A percentile compares a stretch with the other conserved stretches of the same genome.
These are phyloP conservation scores for Sciurus vulgaris DNA, from an alignment of 2,797 vertebrate genomes.

Conservation along the genomic window DNA sequence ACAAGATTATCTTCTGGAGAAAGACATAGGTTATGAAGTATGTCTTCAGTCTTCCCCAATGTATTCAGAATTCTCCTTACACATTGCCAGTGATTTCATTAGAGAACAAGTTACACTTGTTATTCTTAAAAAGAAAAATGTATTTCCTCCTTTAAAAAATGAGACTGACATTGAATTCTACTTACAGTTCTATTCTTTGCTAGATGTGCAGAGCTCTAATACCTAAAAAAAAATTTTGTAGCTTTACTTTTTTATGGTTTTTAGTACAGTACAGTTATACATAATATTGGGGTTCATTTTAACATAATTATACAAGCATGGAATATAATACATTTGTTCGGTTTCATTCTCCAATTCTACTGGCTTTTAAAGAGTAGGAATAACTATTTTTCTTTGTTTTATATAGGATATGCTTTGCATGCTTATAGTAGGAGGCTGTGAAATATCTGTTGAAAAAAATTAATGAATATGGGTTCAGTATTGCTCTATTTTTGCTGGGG, in stretches of 20 bases:
- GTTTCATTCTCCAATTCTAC: not conserved
- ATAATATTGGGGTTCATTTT: too few species aligned
- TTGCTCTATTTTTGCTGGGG: slow-evolving; percentile 19
- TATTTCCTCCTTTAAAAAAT: not conserved
- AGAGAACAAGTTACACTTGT: not conserved
- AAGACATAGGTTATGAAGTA: not conserved
- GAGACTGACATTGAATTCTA: not conserved
- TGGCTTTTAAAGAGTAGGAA: not conserved
- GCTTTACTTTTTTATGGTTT: not conserved
- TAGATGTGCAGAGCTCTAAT: not conserved
- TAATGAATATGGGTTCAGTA: not conserved
- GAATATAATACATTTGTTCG: too few species aligned
- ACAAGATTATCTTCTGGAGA: not conserved
- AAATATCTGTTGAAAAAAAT: not conserved
- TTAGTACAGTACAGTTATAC: too few species aligned
- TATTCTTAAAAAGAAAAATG: not conserved
- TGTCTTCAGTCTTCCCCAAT: not conserved
- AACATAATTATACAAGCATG: too few species aligned
- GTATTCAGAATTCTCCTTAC: not conserved
- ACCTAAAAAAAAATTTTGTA: not conserved
- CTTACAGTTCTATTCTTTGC: slow-evolving; percentile 21
- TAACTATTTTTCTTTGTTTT: not conserved
- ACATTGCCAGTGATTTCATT: slow-evolving; percentile 29
- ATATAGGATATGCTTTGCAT: not conserved
- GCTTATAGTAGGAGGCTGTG: not conserved